These are phyloP conservation scores for Pardosa pseudoannulata DNA, from an alignment of 2,888 invertebrate species.

Conservation along the genomic window DNA sequence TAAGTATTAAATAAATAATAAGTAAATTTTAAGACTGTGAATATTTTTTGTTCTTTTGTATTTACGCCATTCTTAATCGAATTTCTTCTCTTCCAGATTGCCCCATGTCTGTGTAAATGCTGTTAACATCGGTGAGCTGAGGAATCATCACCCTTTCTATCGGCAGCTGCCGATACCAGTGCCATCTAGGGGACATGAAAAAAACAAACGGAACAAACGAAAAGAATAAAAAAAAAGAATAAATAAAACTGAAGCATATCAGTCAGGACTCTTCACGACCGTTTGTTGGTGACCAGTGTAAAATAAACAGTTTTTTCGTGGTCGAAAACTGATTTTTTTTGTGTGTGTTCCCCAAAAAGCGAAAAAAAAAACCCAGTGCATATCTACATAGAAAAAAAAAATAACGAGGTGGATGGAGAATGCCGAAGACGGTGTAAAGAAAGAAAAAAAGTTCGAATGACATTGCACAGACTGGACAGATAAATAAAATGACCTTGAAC, in stretches of 20 bases:
- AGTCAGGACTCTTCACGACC: neutral
- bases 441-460: neutral
- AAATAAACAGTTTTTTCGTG: neutral
- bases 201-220: slow-evolving; percentile 7
- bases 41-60: too few relatives aligned
- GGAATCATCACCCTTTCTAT: slow-evolving; percentile 40
- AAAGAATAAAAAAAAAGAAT: neutral
- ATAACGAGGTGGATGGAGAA: neutral
- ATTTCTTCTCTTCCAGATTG: slow-evolving; percentile 54
- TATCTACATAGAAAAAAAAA: slow-evolving; percentile 49
- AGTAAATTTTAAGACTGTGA: too few relatives aligned
- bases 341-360: neutral
- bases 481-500: neutral
- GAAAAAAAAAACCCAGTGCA: slow-evolving; percentile 44
- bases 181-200: slow-evolving; percentile 58
- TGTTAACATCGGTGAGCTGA: slow-evolving; percentile 9
- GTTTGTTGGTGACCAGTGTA: neutral
- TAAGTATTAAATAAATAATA: too few relatives aligned
- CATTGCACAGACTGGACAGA: neutral
- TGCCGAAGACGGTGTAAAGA: neutral
- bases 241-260: slow-evolving; percentile 45
- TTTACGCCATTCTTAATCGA: too few relatives aligned
- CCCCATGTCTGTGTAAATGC: slow-evolving; percentile 64
- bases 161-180: slow-evolving; percentile 50
- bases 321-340: slow-evolving; percentile 9